Conservation (phyloP, 2,888 invertebrate species). For the Steinernema scapterisci region DNA sequence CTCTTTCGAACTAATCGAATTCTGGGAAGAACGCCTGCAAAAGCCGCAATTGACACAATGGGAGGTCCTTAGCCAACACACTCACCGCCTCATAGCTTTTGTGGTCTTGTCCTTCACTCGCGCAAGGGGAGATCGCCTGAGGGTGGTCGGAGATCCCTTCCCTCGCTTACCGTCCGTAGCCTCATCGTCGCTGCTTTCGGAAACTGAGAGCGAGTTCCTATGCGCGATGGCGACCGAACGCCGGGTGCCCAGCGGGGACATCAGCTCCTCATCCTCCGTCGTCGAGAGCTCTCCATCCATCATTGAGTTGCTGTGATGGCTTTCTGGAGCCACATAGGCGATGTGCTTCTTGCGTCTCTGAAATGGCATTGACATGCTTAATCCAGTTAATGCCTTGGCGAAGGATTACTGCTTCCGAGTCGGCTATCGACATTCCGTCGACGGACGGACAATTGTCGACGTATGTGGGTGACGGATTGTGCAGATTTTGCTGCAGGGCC, state of each 20-base stretch:
- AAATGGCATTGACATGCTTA: constrained; percentile 28
- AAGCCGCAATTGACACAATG: background rate
- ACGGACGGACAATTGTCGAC: constrained; percentile 52
- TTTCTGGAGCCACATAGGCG: constrained; percentile 68
- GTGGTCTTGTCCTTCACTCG: constrained; percentile 29
- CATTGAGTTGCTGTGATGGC: constrained; percentile 65
- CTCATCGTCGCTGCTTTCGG: constrained; percentile 28
- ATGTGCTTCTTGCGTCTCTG: constrained; percentile 65
- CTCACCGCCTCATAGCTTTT: constrained; percentile 23
- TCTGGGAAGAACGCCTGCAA: constrained; percentile 15
- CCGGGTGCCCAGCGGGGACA: constrained; percentile 15
- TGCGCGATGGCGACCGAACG: background rate
- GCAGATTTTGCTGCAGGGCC: constrained; percentile 55
- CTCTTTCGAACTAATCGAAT: constrained; percentile 28
- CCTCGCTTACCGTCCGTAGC: background rate
- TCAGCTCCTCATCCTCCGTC: constrained; percentile 46
- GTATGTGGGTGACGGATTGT: constrained; percentile 66
- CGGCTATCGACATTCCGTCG: constrained; percentile 60
- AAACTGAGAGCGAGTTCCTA: constrained; percentile 11
- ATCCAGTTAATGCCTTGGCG: constrained; percentile 29
- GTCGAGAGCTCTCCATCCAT: constrained; percentile 62
- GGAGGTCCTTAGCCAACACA: constrained; percentile 12
- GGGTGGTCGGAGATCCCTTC: background rate
- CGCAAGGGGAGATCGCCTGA: constrained; percentile 18
- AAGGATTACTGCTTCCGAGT: constrained; percentile 56